These are phyloP conservation scores for Sorex araneus DNA, from an alignment of 2,113 vertebrate genomes.

Conservation along the genomic window DNA sequence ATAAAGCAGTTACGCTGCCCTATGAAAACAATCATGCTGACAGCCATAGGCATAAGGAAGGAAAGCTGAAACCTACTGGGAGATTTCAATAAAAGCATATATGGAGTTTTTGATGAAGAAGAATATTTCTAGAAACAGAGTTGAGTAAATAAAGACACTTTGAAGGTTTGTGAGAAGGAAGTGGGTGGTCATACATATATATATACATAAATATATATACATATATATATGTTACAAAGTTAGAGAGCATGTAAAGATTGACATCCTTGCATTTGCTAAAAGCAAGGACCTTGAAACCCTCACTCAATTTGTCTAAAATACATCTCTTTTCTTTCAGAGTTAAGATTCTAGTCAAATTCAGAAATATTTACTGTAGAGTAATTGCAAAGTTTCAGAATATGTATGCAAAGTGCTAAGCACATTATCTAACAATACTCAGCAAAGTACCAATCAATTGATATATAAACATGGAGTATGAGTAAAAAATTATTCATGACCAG, in stretches of 20 bases:
- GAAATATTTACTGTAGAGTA: neutral
- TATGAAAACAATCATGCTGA: neutral
- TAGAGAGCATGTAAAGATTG: neutral
- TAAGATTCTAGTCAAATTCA: too few species aligned
- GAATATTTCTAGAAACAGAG: neutral
- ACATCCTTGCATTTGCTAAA: neutral
- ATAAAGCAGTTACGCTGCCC: neutral
- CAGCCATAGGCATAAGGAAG: neutral
- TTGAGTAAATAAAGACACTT: neutral
- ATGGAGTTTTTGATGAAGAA: neutral
- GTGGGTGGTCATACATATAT: neutral
- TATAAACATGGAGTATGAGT: neutral
- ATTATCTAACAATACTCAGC: neutral
- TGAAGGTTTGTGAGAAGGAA: neutral
- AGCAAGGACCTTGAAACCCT: neutral
- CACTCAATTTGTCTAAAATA: neutral
- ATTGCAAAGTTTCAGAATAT: neutral
- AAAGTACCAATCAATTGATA: slow-evolving; percentile 7
- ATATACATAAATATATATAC: too few species aligned
- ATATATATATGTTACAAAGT: neutral
- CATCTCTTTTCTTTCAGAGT: too few species aligned
- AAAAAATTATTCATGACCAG: slow-evolving; percentile 34
- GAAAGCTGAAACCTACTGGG: neutral
- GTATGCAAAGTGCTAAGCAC: slow-evolving; percentile 1
- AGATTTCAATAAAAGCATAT: neutral